Evolutionary conservation across 2,797 vertebrate species (phyloP).

Genomic region (Rhodeus uyekii): DNA sequence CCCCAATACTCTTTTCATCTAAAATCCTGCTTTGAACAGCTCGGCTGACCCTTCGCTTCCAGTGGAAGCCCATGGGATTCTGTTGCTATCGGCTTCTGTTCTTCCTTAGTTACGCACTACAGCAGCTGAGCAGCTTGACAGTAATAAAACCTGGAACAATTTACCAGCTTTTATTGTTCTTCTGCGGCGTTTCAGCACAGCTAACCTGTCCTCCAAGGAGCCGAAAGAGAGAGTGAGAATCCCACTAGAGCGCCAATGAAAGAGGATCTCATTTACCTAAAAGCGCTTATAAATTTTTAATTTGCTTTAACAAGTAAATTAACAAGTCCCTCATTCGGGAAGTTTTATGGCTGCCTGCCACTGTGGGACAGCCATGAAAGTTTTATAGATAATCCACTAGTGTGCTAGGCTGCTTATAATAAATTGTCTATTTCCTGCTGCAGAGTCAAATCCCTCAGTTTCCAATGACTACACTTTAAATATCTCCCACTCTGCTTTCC

Average conservation of each 20-base stretch:
- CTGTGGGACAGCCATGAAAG: constrained; percentile 94
- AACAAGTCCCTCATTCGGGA: constrained; percentile 99
- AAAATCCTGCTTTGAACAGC: constrained; percentile 54
- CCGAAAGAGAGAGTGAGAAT: constrained; percentile 69
- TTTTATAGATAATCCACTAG: constrained; percentile 99
- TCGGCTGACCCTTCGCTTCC: constrained; percentile 64
- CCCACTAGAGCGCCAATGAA: constrained; percentile 91
- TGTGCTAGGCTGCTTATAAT: constrained; percentile 90
- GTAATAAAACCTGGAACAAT: constrained; percentile 95
- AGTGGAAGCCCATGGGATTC: constrained; percentile 70
- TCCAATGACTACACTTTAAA: constrained; percentile 88
- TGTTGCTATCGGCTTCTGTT: constrained; percentile 77
- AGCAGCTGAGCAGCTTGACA: constrained; percentile 86
- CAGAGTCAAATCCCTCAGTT: constrained; percentile 90
- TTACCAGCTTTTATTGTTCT: constrained; percentile 98
- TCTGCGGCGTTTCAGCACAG: constrained; percentile 86
- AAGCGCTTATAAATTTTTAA: constrained; percentile 99
- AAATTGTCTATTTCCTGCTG: constrained; percentile 98
- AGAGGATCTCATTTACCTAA: constrained; percentile 99
- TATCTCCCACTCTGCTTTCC: constrained; percentile 72
- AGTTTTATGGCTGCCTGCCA: constrained; percentile 98
- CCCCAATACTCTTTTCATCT: constrained; percentile 45
- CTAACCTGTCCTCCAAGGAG: constrained; percentile 92
- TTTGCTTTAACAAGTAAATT: constrained; percentile 99
- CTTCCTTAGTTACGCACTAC: constrained; percentile 88